A percentile compares a stretch with the other conserved stretches of the same genome.
Evolutionary conservation across 1,140 invertebrate species (phyloP).

Genomic region (Paraescarpia echinospica): DNA sequence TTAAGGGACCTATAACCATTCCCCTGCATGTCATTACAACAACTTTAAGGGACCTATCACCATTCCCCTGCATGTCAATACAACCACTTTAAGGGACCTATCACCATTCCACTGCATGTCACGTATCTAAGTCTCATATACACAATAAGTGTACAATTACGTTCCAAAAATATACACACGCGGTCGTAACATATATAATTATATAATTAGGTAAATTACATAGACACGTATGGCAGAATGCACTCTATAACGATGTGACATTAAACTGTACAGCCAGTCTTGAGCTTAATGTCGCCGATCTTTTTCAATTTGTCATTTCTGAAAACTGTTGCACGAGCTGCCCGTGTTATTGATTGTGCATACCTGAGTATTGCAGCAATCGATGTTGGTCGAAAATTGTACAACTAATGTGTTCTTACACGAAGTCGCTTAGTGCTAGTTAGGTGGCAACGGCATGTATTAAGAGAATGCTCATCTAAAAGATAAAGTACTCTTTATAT

Average conservation of each 20-base stretch:
- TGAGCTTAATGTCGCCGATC: neutral
- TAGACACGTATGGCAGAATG: neutral
- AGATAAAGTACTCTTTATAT: neutral
- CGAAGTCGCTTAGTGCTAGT: neutral
- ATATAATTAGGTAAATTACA: neutral
- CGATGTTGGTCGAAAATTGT: neutral
- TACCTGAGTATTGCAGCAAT: neutral
- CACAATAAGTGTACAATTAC: too few species aligned
- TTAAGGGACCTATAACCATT: too few species aligned
- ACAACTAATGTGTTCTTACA: neutral
- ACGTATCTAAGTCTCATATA: too few species aligned
- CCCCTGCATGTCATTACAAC: too few species aligned
- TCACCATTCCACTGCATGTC: too few species aligned
- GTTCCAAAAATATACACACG: too few species aligned
- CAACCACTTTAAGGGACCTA: too few species aligned
- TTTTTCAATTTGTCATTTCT: neutral
- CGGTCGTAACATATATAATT: too few species aligned
- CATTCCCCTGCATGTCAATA: too few species aligned
- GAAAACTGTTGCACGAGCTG: neutral
- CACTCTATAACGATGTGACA: neutral
- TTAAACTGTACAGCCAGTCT: neutral
- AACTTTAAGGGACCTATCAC: too few species aligned
- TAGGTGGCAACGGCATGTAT: neutral
- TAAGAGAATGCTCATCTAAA: neutral
- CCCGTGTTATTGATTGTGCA: neutral